Evolutionary conservation across 2,888 invertebrate genomes (phyloP).

Genomic region (Lasioglossum vierecki): DNA sequence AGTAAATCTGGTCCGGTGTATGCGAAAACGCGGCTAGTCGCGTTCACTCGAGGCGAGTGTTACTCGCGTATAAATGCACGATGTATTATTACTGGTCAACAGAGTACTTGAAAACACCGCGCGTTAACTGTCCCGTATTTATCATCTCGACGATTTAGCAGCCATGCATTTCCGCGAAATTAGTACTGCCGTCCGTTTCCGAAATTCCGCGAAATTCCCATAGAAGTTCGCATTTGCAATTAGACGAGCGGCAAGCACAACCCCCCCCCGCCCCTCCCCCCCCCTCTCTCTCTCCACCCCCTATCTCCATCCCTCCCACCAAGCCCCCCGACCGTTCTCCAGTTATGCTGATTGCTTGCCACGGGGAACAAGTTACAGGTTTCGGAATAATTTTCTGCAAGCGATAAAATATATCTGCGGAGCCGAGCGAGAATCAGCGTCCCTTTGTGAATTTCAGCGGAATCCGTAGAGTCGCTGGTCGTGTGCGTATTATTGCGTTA

Average conservation of each 20-base stretch:
- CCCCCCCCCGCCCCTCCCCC: neutral
- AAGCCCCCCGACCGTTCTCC: neutral
- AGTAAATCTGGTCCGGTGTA: neutral
- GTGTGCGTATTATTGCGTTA: slow-evolving; percentile 41
- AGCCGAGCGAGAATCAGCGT: slow-evolving; percentile 35
- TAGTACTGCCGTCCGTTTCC: slow-evolving; percentile 41
- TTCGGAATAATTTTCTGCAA: slow-evolving; percentile 46
- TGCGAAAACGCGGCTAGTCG: neutral
- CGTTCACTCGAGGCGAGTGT: neutral
- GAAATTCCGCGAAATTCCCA: slow-evolving; percentile 44
- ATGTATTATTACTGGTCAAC: slow-evolving; percentile 25
- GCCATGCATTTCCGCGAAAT: slow-evolving; percentile 41
- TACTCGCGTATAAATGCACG: neutral
- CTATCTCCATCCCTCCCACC: neutral
- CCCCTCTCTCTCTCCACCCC: neutral
- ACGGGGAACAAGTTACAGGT: slow-evolving; percentile 45
- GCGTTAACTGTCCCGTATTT: slow-evolving; percentile 47
- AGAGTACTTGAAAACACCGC: slow-evolving; percentile 26
- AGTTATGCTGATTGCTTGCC: slow-evolving; percentile 55
- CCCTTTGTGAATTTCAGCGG: slow-evolving; percentile 37
- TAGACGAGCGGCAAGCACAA: slow-evolving; percentile 26
- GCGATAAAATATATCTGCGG: slow-evolving; percentile 45
- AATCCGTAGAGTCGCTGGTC: slow-evolving; percentile 15
- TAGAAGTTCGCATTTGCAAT: slow-evolving; percentile 52
- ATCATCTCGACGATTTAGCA: slow-evolving; percentile 46